Evolutionary conservation across 1,140 invertebrate genomes (phyloP), one percentile per base, ranked within the genome.

Genomic region (Heliconius melpomene): DNA sequence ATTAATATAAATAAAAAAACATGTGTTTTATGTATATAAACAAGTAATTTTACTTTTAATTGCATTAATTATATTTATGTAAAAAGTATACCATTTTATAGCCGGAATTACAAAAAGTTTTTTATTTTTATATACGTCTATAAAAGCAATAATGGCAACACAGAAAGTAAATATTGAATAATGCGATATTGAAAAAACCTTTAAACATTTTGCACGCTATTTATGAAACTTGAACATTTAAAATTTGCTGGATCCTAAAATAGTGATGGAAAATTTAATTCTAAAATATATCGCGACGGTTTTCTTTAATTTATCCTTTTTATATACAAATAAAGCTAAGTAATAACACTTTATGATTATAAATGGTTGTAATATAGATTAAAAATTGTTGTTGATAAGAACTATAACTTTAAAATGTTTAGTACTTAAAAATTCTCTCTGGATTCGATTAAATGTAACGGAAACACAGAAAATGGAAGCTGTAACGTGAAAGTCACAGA

Each of bases 121-220:
- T 66, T 26, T 66, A 26, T 29, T 13, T 32, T 32, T 54, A 32
- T 36, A 29, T 66, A 29, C 66, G 36, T 79, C 72, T 74, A 74
- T 74, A 23, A 76, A 18, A 66, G 54, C 36, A 40, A 82, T n/a
- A 74, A 16, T 66, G 40, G 71, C 60, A 72, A 57, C 46, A 57
- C 26, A 29, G n/a, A 32, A 36, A 36, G 29, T 26, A 75, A 75
- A 36, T 75, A 54, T 38, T 32, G 36, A 75, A 75, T 74, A 54
- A 36, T 52, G 50, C 74, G 50, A 29, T 66, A 66, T 66, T 16
- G 60, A 66, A 57, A 32, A 57, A 57, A 57, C 54, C 23, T n/a
- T 66, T 29, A 29, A 16, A 66, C 60, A 66, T 66, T 66, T 66
- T 66, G 60, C 60, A 66, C 60, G 26, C 60, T 66, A 29, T 26